These are phyloP conservation scores for Limnephilus lunatus DNA, from an alignment of 2,888 invertebrate genomes.

Conservation along the genomic window DNA sequence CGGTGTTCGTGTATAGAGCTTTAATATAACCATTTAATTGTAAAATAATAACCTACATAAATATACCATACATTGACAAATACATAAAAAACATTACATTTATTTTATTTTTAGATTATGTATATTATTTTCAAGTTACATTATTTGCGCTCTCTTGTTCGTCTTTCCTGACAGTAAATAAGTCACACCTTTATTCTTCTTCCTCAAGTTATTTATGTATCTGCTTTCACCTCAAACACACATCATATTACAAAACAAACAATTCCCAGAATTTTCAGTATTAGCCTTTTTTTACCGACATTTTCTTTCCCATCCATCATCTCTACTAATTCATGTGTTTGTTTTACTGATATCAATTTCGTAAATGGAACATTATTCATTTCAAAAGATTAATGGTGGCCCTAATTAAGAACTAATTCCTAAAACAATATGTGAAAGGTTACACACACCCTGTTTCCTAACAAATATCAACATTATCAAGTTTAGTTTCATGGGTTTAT, in stretches of 20 bases:
- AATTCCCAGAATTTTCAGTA: neutral
- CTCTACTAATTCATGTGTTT: neutral
- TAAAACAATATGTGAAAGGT: neutral
- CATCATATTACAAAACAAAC: neutral
- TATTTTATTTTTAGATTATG: too few relatives aligned
- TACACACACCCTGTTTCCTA: neutral
- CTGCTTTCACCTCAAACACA: neutral
- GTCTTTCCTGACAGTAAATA: neutral
- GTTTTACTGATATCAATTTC: neutral
- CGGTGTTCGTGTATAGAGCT: neutral
- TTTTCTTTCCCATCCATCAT: neutral
- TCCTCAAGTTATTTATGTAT: neutral
- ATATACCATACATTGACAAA: neutral
- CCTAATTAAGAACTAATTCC: neutral
- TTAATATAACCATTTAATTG: too few relatives aligned
- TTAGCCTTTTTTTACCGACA: neutral
- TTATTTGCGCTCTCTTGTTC: neutral
- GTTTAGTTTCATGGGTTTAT: neutral
- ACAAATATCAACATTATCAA: neutral
- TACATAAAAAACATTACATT: neutral
- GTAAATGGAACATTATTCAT: neutral
- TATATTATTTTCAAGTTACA: neutral
- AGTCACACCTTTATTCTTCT: slow-evolving; percentile 2
- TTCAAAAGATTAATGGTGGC: neutral
- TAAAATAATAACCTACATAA: neutral